Evolutionary conservation across 2,113 vertebrate species (phyloP), one percentile per base, ranked within the genome.

Genomic region (Scatophagus argus): DNA sequence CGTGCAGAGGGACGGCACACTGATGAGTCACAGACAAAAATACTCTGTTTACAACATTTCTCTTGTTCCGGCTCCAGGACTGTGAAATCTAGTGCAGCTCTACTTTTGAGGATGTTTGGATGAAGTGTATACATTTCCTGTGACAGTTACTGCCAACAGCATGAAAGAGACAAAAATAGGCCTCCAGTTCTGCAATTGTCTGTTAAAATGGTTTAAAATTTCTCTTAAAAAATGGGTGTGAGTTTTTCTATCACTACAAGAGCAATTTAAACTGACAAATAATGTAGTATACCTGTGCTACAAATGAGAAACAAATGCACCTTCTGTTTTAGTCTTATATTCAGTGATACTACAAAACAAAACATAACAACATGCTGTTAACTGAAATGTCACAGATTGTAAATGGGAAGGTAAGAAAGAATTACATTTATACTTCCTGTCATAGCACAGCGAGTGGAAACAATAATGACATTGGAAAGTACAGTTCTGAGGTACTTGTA

Each of bases 41-140:
- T 85, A 92, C 68, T 80, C 52, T 82, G 87, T 89, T 82, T 82
- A 86, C 90, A 84, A 81, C 83, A 75, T 85, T 83, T 85, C 81
- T 80, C 71, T 71, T 6, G 59, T 61, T 55, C 19, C 10, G 41
- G 55, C 67, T 84, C 76, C 63, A 70, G 66, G 34, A 41, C 67
- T 27, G 62, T 43, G 55, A 79, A 81, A 59, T 64, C 77, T 23
- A 69, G 58, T 41, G 65, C 44, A 77, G 73, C 59, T 84, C 79
- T 21, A 21, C 78, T 86, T n/a, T 43, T 70, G 71, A 87, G 79
- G 75, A 89, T 84, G 83, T 90, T 87, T 85, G 70, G 84, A 89
- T 67, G 54, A 85, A 74, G 74, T 71, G 74, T 65, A 78, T 16
- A 70, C 59, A 46, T 72, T 87, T 90, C 87, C 85, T 86, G 77